Evolutionary conservation across 1,140 invertebrate genomes (phyloP).

Genomic region (Caenorhabditis tropicalis): DNA sequence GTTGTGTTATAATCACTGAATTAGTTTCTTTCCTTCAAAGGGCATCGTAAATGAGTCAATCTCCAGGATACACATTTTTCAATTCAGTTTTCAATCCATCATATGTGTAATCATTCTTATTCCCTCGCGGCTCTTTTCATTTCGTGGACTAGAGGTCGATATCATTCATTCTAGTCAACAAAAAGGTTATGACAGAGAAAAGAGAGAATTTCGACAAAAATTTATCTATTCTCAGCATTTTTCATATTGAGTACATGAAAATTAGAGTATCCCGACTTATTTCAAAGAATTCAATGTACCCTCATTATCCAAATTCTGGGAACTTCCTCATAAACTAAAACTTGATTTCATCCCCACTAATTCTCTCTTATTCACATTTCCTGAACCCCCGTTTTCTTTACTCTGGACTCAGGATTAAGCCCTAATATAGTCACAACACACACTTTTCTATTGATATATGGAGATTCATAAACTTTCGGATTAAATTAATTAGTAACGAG

Average conservation of each 20-base stretch:
- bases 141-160: not conserved
- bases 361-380: not conserved
- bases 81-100: slow-evolving; percentile 2
- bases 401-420: not conserved
- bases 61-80: too few species aligned
- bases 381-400: not conserved
- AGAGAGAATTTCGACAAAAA: not conserved
- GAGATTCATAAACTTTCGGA: not conserved
- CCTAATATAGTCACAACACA: not conserved
- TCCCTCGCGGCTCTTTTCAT: not conserved
- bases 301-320: not conserved
- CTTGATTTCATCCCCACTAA: not conserved
- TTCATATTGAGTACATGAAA: not conserved
- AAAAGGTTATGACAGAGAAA: not conserved
- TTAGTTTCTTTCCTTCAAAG: too few species aligned
- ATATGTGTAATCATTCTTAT: slow-evolving; percentile 6
- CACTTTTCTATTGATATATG: not conserved
- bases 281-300: not conserved
- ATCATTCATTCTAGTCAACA: not conserved
- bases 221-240: not conserved
- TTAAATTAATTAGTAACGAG: not conserved
- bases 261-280: not conserved
- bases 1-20: too few species aligned
- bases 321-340: not conserved
- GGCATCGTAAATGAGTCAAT: not conserved